A percentile compares a stretch with the other conserved stretches of the same genome.
Evolutionary conservation across 2,113 vertebrate genomes (phyloP).

Genomic region (Lipophrys pholis): DNA sequence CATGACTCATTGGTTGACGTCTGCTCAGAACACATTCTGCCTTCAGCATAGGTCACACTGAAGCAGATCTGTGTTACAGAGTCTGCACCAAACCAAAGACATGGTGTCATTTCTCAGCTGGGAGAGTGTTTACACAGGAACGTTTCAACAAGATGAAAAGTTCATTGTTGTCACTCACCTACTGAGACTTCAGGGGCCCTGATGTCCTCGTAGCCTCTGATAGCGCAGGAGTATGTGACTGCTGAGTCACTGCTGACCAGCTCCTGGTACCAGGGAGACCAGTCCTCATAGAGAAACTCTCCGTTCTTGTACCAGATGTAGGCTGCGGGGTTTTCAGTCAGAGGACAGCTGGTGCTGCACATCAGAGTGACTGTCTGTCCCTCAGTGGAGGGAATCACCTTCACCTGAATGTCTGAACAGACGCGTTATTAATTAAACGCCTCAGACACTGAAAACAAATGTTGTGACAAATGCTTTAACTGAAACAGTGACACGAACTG

Average conservation of each 20-base stretch:
- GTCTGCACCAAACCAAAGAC: too few species aligned
- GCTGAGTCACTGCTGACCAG: conserved; percentile 40
- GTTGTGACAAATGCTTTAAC: too few species aligned
- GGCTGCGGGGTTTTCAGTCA: conserved; percentile 36
- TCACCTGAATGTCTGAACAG: conserved; percentile 42
- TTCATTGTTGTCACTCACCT: neutral
- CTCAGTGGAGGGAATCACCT: conserved; percentile 29
- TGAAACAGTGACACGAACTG: neutral
- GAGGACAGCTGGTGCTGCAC: conserved; percentile 45
- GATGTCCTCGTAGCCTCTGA: conserved; percentile 43
- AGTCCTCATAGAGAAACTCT: conserved; percentile 52
- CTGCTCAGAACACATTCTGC: neutral
- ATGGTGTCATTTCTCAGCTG: too few species aligned
- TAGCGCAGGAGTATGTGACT: conserved; percentile 54
- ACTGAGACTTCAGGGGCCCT: neutral
- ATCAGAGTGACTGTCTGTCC: conserved; percentile 25
- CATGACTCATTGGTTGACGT: conserved; percentile 13
- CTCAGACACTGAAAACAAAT: too few species aligned
- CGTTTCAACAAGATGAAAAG: neutral
- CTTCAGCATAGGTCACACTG: neutral
- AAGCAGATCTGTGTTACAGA: neutral
- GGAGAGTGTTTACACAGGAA: too few species aligned
- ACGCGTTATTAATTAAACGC: too few species aligned
- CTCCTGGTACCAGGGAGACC: conserved; percentile 44
- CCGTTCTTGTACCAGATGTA: conserved; percentile 61